A percentile compares a stretch with the other conserved stretches of the same genome.
Evolutionary conservation across 2,797 vertebrate genomes (phyloP).

Genomic region (Typhlichthys subterraneus): DNA sequence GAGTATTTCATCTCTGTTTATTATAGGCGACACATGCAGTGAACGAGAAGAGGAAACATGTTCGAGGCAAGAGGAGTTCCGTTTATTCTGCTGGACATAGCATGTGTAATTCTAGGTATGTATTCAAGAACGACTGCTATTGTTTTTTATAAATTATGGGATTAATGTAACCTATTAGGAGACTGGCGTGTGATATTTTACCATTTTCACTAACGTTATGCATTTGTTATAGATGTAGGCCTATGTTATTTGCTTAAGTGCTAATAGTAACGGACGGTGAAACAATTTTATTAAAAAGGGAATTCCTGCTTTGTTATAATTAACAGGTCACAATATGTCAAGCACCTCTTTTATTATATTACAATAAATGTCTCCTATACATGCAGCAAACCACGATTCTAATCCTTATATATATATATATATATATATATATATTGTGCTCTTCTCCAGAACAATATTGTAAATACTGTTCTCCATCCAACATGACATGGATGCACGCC

Average conservation of each 20-base stretch:
- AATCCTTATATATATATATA: too few species aligned
- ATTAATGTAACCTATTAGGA: too few species aligned
- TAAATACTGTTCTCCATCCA: not conserved
- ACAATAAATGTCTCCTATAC: too few species aligned
- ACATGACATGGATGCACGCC: not conserved
- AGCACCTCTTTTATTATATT: not conserved
- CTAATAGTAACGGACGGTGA: too few species aligned
- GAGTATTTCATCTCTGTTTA: conserved; percentile 46
- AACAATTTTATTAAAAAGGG: not conserved
- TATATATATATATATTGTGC: too few species aligned
- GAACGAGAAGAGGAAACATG: conserved; percentile 74
- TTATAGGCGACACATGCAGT: conserved; percentile 25
- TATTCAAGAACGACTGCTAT: conserved; percentile 24
- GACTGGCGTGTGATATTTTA: not conserved
- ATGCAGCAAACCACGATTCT: too few species aligned
- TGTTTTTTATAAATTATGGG: too few species aligned
- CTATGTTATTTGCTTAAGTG: too few species aligned
- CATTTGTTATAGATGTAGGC: too few species aligned
- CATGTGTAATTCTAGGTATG: conserved; percentile 90
- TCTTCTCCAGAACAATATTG: too few species aligned
- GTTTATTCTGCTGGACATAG: conserved; percentile 87
- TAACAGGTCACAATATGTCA: not conserved
- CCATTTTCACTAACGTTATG: too few species aligned
- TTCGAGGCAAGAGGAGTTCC: conserved; percentile 89
- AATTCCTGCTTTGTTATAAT: not conserved